Base-by-base conservation (phyloP, 2,113 vertebrate genomes). In the Perca fluviatilis region DNA sequence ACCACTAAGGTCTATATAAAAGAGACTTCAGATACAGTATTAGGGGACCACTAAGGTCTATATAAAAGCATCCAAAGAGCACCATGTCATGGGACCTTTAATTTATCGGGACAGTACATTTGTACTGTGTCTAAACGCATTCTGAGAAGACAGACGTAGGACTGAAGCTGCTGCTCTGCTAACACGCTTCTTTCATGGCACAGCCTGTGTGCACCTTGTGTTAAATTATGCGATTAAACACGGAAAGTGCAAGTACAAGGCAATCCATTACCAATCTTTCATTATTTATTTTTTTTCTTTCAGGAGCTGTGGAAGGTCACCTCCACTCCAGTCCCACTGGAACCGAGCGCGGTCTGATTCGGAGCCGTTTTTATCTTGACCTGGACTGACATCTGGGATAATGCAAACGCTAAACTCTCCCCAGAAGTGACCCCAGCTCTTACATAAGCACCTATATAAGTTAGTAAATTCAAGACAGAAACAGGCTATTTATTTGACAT, bases 291-390 rank as follows among this genome's bases (percentile, higher is more conserved):
- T 4, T 23, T 19, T 8, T 60, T 46, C 63, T 40, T 84, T 6
- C 58, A 92, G 91, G 91, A 92, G 79, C 77, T 92, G 15, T 92
- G 91, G 91, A 92, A 90, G 76, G 54, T 92, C 63, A 83, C 76
- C 3, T 27, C 23, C 3, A 78, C 80, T 57, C 81, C 72, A 6
- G 62, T 75, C 15, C 61, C 27, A 7, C 19, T 2, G 0, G 69
- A 33, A 62, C 21, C 14, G 1, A 30, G 18, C 3, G 49, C 25
- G 2, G 19, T 57, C 19, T 25, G 57, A 63, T 3, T 25, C 46
- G 1, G 18, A 69, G n/a, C 53, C 5, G 0, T 6, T 27, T 25
- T 58, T 46, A 53, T 69, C 71, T 47, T 62, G 30, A 73, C 21
- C 57, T 25, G 25, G 71, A 40, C 51, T 77, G 10, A 16, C 16